Conservation (phyloP, 2,888 invertebrate genomes). For the Pherbina coryleti region DNA sequence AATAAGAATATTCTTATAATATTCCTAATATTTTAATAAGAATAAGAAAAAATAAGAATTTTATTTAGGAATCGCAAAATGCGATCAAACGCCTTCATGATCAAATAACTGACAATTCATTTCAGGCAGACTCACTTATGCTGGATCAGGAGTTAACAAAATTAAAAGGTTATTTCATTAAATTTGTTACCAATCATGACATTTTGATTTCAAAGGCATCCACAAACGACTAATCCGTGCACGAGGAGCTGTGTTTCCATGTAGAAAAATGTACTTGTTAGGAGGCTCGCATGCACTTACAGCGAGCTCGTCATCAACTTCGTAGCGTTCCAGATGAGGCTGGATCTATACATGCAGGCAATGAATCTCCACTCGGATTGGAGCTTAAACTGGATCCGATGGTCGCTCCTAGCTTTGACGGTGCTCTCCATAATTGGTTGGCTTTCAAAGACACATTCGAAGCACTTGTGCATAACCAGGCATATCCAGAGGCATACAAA, state of each 20-base stretch:
- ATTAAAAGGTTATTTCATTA: not conserved
- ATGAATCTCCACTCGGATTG: not conserved
- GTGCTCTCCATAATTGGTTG: constrained; percentile 25
- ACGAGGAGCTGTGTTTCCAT: not conserved
- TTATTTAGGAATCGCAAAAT: not conserved
- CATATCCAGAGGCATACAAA: constrained; percentile 35
- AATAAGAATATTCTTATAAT: not conserved
- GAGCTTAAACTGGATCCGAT: not conserved
- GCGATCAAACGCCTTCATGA: no score
- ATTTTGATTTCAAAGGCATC: not conserved
- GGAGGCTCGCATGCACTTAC: no score
- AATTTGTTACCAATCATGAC: not conserved
- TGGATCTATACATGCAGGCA: not conserved
- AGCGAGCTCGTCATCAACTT: not conserved
- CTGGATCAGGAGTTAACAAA: not conserved
- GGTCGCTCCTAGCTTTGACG: constrained; percentile 30
- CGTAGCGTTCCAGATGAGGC: not conserved
- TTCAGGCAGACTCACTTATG: no score
- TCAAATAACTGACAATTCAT: no score
- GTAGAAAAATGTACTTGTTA: not conserved
- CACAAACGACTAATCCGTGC: not conserved
- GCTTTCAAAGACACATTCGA: not conserved
- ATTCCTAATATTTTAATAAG: not conserved
- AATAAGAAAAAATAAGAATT: not conserved
- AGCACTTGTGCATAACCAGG: not conserved